Conservation (phyloP, 1,140 invertebrate species). For the Drosophila melanogaster region DNA sequence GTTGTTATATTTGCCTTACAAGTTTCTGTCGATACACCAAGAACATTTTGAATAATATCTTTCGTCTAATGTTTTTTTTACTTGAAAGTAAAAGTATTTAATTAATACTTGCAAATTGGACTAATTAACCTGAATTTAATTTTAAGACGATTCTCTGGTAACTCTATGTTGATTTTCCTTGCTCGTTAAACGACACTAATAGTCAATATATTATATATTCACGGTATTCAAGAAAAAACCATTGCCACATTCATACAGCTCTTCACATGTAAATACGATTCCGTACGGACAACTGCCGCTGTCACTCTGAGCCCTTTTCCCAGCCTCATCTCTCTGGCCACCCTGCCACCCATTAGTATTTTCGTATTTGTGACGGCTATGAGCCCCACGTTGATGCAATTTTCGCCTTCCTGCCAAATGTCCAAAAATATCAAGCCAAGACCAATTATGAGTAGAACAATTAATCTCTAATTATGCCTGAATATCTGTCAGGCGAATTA, state of each 20-base stretch:
- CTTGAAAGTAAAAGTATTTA: too few relatives aligned
- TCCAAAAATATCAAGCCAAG: slow-evolving; percentile 75
- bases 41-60: too few relatives aligned
- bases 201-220: too few relatives aligned
- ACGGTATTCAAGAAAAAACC: neutral
- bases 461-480: slow-evolving; percentile 83
- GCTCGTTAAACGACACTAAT: too few relatives aligned
- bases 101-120: too few relatives aligned
- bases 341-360: slow-evolving; percentile 17
- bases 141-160: too few relatives aligned
- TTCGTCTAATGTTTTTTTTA: too few relatives aligned
- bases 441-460: slow-evolving; percentile 82
- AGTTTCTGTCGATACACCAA: too few relatives aligned
- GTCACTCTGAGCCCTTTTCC: slow-evolving; percentile 44
- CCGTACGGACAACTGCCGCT: slow-evolving; percentile 70
- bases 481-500: slow-evolving; percentile 81
- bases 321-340: slow-evolving; percentile 3
- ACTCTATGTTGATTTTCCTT: too few relatives aligned
- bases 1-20: too few relatives aligned
- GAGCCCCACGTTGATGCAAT: slow-evolving; percentile 52
- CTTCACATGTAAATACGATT: slow-evolving; percentile 43
- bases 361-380: slow-evolving; percentile 11
- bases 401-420: slow-evolving; percentile 58
- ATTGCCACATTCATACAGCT: slow-evolving; percentile 12
- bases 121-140: too few relatives aligned